Evolutionary conservation across 2,888 invertebrate species (phyloP), one percentile per base, ranked within the genome.

Genomic region (Pegoplata infirma): DNA sequence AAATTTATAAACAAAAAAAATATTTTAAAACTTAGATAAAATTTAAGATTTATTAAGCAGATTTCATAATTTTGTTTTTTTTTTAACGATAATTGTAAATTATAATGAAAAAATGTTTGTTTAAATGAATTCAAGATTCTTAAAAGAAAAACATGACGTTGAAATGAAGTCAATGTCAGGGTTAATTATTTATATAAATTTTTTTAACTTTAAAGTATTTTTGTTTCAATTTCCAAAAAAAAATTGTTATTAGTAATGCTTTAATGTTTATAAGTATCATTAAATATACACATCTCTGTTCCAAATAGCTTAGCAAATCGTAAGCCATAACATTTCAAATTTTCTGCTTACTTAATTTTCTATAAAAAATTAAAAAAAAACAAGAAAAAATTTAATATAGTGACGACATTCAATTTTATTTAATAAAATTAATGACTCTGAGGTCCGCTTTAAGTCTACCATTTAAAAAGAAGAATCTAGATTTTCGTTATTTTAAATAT

Each of bases 311-410:
- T n/a, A 40, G 5, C 10, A 32, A 32, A 32, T 32, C 32, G 12
- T n/a, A 14, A 55, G 28, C 55, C n/a, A 55, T 55, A 10, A 32
- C 28, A 55, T 28, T 55, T 28, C 28, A 55, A 28, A 55, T 55
- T 55, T 55, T 55, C 55, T 55, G 55, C 16, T 55, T 32, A 21
- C 55, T 55, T 28, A 55, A 16, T 55, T 55, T 55, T 32, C 5
- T n/a, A 16, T 55, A 55, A 55, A 40, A 40, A 40, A 40, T 3
- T 32, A 7, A 25, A 53, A 25, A 53, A 2, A 21, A 21, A 49
- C 12, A 17, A 19, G 19, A 1, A 19, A 6, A 4, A 2, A 5
- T 36, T 36, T 12, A 8, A 14, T 23, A 21, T 14, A 51, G 14
- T n/a, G 2, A 40, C 5, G 36, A n/a, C n/a, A 40, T 53, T 4